Evolutionary conservation across 2,113 vertebrate species (phyloP).

Genomic region (Phrynocephalus versicolor): DNA sequence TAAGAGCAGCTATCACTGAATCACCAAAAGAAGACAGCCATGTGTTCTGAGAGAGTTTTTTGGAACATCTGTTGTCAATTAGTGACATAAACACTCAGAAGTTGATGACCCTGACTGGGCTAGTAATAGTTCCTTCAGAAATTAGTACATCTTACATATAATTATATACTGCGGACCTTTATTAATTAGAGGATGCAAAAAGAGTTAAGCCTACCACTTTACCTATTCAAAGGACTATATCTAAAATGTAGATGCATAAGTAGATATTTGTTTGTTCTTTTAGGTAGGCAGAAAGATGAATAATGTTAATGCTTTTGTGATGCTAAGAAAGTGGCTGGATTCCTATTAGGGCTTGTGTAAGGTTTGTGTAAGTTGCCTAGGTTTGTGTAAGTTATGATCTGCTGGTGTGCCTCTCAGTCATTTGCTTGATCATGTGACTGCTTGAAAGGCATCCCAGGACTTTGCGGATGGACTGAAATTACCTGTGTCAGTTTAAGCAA

Average conservation of each 20-base stretch:
- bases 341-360: background rate
- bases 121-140: background rate
- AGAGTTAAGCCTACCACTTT: background rate
- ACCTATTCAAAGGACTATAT: background rate
- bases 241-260: background rate
- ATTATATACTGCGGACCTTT: background rate
- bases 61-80: slow-evolving; percentile 25
- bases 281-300: background rate
- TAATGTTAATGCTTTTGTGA: background rate
- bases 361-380: background rate
- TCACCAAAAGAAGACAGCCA: slow-evolving; percentile 58
- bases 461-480: too few relatives aligned
- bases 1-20: slow-evolving; percentile 60
- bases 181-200: background rate
- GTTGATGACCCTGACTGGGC: slow-evolving; percentile 11
- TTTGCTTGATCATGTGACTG: too few relatives aligned
- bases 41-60: slow-evolving; percentile 54
- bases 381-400: background rate
- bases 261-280: too few relatives aligned
- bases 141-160: background rate
- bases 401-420: too few relatives aligned
- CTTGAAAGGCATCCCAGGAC: too few relatives aligned
- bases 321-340: background rate
- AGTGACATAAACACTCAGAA: slow-evolving; percentile 33
- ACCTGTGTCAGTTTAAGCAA: too few relatives aligned